Evolutionary conservation across 2,888 invertebrate genomes (phyloP), one percentile per base, ranked within the genome.

Genomic region (Chromoteleia sp.): DNA sequence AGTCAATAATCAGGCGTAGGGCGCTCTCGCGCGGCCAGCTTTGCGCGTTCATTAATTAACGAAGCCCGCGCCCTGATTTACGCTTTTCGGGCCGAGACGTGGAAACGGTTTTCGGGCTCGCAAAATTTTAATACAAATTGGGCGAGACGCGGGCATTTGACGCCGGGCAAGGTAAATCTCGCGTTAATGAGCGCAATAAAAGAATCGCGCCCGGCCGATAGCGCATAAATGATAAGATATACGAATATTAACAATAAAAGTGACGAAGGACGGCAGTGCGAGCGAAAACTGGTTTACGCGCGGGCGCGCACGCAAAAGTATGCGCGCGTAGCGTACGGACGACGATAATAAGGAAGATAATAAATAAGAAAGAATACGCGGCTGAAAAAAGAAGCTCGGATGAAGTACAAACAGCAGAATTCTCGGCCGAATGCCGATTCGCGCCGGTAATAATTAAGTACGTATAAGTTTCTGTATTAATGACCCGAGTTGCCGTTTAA

Each of bases 351-450:
- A 82, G 71, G 56, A 48, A 65, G 82, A 78, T 78, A 61, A 78
- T 82, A 82, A 79, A 75, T 78, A 82, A 79, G 79, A 73, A 63
- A 76, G 76, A 73, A 58, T 25, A 48, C 33, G 52, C 56, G 30
- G 58, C 17, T 41, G 65, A 82, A 79, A 79, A 78, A 25, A 25
- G 25, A 25, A 63, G 67, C 39, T 76, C 76, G 73, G 76, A 79
- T 73, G 76, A 82, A 76, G 79, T 73, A 73, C 79, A 83, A 83
- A 83, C 74, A 80, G 73, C 74, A 58, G 82, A 83, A 83, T 80
- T 80, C 82, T 52, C 80, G 41, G 67, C 10, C 30, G 70, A 77
- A 74, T 41, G 75, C 63, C 73, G 79, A 63, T 74, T 52, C 65
- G 65, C 65, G 65, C 70, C 54, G 58, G 50, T 36, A 75, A 83